Evolutionary conservation across 2,113 vertebrate species (phyloP).

Genomic region (Callocephalon fimbriatum): DNA sequence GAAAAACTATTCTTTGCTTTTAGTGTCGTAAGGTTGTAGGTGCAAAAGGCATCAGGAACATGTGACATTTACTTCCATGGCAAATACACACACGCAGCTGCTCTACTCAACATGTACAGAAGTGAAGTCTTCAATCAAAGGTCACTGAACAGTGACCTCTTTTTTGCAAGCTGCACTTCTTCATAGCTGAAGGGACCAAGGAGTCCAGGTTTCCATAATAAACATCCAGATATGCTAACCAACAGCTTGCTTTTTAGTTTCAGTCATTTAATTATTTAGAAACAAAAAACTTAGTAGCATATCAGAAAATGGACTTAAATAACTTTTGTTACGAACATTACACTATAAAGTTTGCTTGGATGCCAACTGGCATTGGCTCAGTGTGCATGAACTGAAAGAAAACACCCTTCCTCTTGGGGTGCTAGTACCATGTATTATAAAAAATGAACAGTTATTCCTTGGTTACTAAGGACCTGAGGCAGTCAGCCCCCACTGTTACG

Average conservation of each 20-base stretch:
- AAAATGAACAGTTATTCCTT: neutral
- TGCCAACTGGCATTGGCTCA: neutral
- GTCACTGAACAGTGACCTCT: neutral
- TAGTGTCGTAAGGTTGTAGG: neutral
- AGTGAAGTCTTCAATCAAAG: neutral
- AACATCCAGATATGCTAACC: neutral
- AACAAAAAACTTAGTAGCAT: neutral
- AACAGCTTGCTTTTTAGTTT: neutral
- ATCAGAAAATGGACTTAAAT: neutral
- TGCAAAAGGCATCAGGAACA: neutral
- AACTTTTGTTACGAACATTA: neutral
- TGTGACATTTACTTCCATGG: neutral
- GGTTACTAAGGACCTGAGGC: neutral
- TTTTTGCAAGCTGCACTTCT: neutral
- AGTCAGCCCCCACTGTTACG: neutral
- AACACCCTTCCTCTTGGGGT: neutral
- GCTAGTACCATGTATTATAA: neutral
- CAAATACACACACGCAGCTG: neutral
- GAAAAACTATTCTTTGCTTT: neutral
- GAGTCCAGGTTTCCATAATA: neutral
- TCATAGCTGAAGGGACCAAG: neutral
- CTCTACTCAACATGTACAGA: neutral
- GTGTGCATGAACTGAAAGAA: neutral
- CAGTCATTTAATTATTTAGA: neutral
- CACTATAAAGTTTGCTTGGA: neutral